phyloP scores from a whole-genome alignment of 2,888 invertebrate genomes.

The Alviniconcha strummeri region DNA sequence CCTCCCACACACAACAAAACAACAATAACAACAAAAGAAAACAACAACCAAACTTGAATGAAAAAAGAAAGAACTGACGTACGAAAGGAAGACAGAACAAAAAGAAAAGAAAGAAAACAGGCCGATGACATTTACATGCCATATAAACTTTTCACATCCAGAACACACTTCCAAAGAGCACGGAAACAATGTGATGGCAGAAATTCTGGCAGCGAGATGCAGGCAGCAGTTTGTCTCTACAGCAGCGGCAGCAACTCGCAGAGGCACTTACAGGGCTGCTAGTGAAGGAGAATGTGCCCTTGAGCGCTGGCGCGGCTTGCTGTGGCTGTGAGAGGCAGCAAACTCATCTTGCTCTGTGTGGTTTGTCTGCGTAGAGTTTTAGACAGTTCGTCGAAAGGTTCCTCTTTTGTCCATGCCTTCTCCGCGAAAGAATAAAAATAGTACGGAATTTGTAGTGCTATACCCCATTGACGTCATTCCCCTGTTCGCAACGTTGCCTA shows the following conservation, averaged over 20 bases:
- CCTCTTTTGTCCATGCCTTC: slow-evolving; percentile 43
- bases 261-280: not conserved
- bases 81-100: too few relatives aligned
- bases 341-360: not conserved
- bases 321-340: not conserved
- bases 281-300: slow-evolving; percentile 23
- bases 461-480: slow-evolving; percentile 47
- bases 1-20: too few relatives aligned
- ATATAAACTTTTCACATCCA: too few relatives aligned
- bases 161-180: not conserved
- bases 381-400: slow-evolving; percentile 28
- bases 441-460: slow-evolving; percentile 43
- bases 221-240: not conserved
- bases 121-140: too few relatives aligned
- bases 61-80: too few relatives aligned
- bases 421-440: slow-evolving; percentile 38
- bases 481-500: slow-evolving; percentile 40
- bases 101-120: too few relatives aligned
- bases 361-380: slow-evolving; percentile 1
- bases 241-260: not conserved
- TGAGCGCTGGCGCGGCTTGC: slow-evolving; percentile 17
- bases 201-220: not conserved
- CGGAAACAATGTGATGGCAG: slow-evolving; percentile 5
- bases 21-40: too few relatives aligned
- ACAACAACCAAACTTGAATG: too few relatives aligned